Percentiles rank a stretch among this genome's conserved stretches.
Conservation (phyloP, 2,888 invertebrate species). For the Brachypalpus laphriformis region DNA sequence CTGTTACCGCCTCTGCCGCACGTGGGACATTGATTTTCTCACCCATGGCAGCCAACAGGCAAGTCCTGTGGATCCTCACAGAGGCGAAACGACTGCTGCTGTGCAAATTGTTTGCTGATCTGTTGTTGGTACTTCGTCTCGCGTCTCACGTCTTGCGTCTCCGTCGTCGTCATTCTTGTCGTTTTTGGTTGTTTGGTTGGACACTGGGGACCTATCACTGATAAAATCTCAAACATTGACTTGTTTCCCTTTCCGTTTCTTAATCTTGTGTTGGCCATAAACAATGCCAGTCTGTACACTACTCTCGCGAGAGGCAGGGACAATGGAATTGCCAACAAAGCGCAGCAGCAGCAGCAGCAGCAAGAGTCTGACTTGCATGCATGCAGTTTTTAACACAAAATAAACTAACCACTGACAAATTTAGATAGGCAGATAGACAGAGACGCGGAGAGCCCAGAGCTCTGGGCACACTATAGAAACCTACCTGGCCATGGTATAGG, state of each 20-base stretch:
- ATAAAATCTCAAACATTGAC: conserved; percentile 76
- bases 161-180: conserved; percentile 54
- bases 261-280: conserved; percentile 73
- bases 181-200: conserved; percentile 49
- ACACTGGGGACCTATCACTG: conserved; percentile 74
- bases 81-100: conserved; percentile 60
- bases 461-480: background rate
- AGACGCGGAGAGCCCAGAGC: conserved; percentile 9
- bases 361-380: conserved; percentile 55
- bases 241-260: conserved; percentile 75
- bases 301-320: conserved; percentile 34
- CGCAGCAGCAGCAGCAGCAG: conserved; percentile 25
- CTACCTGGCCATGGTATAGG: background rate
- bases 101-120: conserved; percentile 66
- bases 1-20: conserved; percentile 42
- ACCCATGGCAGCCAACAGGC: conserved; percentile 34
- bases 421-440: conserved; percentile 71
- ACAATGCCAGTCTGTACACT: conserved; percentile 69
- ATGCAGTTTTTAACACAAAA: conserved; percentile 71
- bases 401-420: conserved; percentile 74
- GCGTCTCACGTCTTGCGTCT: conserved; percentile 24
- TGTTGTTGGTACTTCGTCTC: conserved; percentile 38
- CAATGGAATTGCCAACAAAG: conserved; percentile 75
- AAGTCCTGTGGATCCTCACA: conserved; percentile 36
- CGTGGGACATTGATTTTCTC: conserved; percentile 73